A percentile compares a stretch with the other conserved stretches of the same genome.
Conservation (phyloP, 2,113 vertebrate species). For the Solenodon paradoxus region DNA sequence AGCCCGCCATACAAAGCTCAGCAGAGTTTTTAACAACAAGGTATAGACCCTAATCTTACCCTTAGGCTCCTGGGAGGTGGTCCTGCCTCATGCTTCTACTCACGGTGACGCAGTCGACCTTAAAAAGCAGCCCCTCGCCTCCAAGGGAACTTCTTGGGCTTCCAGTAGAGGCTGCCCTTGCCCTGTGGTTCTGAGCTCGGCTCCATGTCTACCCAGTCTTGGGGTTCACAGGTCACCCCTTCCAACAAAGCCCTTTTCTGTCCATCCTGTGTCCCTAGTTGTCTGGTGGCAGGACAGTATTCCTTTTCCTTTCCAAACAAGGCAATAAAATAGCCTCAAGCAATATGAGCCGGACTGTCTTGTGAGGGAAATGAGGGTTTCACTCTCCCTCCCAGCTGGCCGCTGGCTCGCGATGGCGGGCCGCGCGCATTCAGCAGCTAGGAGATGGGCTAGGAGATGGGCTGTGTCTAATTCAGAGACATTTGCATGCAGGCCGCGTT, state of each 20-base stretch:
- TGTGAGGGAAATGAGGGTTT: background rate
- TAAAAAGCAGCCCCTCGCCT: background rate
- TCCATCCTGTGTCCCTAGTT: background rate
- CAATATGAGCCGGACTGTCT: background rate
- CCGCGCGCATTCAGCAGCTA: background rate
- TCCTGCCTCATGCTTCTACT: background rate
- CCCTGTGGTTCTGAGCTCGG: background rate
- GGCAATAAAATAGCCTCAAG: background rate
- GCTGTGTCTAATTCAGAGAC: constrained; percentile 74
- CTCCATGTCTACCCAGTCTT: background rate
- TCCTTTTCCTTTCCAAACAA: background rate
- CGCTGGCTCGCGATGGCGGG: constrained; percentile 34
- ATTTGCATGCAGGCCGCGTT: constrained; percentile 79
- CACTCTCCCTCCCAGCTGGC: background rate
- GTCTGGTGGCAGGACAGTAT: too few relatives aligned
- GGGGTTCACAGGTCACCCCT: background rate
- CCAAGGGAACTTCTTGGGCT: background rate
- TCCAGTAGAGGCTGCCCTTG: background rate
- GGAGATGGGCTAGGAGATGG: constrained; percentile 43
- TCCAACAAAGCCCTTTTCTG: background rate
- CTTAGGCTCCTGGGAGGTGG: background rate
- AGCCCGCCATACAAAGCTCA: too few relatives aligned
- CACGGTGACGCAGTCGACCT: background rate
- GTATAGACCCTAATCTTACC: background rate
- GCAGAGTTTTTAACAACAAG: background rate